Evolutionary conservation across 2,888 invertebrate species (phyloP).

Genomic region (Dugesia japonica): DNA sequence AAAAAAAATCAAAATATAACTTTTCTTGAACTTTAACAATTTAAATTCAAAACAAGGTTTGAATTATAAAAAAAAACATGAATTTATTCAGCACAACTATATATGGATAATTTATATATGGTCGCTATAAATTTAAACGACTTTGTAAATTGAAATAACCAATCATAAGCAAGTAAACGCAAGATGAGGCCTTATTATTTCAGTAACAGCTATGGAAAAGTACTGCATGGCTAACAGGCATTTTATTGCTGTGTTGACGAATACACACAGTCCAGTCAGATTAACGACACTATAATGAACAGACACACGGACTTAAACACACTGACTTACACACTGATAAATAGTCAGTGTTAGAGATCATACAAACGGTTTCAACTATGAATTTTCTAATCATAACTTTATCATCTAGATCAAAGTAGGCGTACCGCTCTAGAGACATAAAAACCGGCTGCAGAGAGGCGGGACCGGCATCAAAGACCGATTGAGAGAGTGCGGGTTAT

Average conservation of each 20-base stretch:
- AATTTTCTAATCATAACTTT: slow-evolving; percentile 13
- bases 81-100: slow-evolving; percentile 5
- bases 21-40: not conserved
- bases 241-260: slow-evolving; percentile 13
- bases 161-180: not conserved
- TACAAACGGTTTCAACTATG: slow-evolving; percentile 20
- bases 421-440: slow-evolving; percentile 20
- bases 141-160: not conserved
- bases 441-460: slow-evolving; percentile 20
- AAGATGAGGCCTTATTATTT: slow-evolving; percentile 20
- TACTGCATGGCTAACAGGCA: not conserved
- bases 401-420: slow-evolving; percentile 13
- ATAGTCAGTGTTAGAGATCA: slow-evolving; percentile 20
- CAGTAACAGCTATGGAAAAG: not conserved
- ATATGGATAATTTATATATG: slow-evolving; percentile 2
- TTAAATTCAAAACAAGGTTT: not conserved
- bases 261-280: not conserved
- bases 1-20: too few species aligned
- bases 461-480: slow-evolving; percentile 20
- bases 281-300: not conserved
- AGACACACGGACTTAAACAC: not conserved
- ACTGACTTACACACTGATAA: not conserved
- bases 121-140: not conserved
- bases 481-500: slow-evolving; percentile 20
- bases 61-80: slow-evolving; percentile 12